Evolutionary conservation across 2,797 vertebrate species (phyloP), one percentile per base, ranked within the genome.

Genomic region (Peromyscus nudipes): DNA sequence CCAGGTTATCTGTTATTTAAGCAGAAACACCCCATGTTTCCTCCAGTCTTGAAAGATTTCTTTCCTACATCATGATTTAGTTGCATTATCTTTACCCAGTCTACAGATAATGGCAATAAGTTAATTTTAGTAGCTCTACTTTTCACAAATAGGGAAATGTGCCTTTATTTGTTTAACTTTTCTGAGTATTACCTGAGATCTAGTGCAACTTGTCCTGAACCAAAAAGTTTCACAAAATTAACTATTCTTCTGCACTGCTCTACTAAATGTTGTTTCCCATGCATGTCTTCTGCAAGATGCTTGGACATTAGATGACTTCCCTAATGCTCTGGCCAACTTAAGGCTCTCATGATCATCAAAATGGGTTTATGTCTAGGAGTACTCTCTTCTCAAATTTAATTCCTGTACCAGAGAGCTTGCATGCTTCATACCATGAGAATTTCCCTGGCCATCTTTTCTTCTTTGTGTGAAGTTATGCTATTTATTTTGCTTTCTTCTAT

Each of bases 401-500:
- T 85, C 79, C 75, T 23, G 16, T 49, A 65, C 19, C 23, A 23
- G 6, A 80, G 76, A n/a, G 6, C 2, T 77, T 67, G 0, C 3
- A 4, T 34, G 10, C 71, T 83, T 87, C 2, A 71, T 94, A 34
- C 3, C 43, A 23, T 19, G 17, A 5, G 19, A 91, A 25, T 57
- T 90, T 82, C 40, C 17, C 7, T 87, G 13, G 25, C 29, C 43
- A 9, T 64, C 12, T 92, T 77, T 88, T 62, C 55, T 64, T 60
- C 12, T 52, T 89, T 81, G 4, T 37, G 34, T 80, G 73, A 46
- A 85, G 46, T 89, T 60, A n/a, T 84, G 95, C 76, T 55, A 82
- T 83, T 86, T 75, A 64, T 96, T 93, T 95, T 87, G 52, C 57
- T 94, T 96, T 92, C 12, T 69, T 62, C 52, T 75, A 64, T 93